Conservation (phyloP, 2,888 invertebrate species). For the Lingula anatina region DNA sequence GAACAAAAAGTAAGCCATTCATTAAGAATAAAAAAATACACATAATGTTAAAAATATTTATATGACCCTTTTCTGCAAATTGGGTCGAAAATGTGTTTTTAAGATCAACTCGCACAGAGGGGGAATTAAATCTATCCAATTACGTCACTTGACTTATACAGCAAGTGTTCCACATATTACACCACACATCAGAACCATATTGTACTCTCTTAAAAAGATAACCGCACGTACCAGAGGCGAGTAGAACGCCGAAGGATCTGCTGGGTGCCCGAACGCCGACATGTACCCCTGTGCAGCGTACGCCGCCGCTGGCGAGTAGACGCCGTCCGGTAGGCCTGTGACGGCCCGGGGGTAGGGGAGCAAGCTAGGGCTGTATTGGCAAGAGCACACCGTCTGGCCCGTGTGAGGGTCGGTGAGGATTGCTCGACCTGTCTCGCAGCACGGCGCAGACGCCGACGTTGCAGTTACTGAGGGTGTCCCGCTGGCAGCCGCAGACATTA, state of each 20-base stretch:
- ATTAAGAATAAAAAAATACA: no score
- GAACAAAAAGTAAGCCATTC: no score
- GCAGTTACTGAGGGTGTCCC: neutral
- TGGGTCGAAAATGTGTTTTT: no score
- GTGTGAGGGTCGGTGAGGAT: slow-evolving; percentile 47
- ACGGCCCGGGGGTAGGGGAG: slow-evolving; percentile 66
- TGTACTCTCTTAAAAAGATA: no score
- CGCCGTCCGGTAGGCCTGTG: slow-evolving; percentile 56
- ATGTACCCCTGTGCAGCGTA: slow-evolving; percentile 46
- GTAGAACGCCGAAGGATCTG: slow-evolving; percentile 83
- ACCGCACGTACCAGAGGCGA: slow-evolving; percentile 90
- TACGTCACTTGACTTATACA: no score
- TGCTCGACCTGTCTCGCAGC: slow-evolving; percentile 83
- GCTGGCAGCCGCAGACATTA: neutral
- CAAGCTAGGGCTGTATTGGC: slow-evolving; percentile 67
- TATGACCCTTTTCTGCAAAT: no score
- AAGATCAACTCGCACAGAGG: no score
- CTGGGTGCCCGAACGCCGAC: slow-evolving; percentile 46
- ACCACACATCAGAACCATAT: no score
- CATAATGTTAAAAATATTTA: no score
- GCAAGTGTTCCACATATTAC: no score
- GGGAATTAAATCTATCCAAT: no score
- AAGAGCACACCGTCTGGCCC: slow-evolving; percentile 46
- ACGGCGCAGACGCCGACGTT: slow-evolving; percentile 47
- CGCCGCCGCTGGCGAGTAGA: slow-evolving; percentile 31